A percentile compares a stretch with the other conserved stretches of the same genome.
phyloP scores from a whole-genome alignment of 2,113 vertebrate species.

The Tauraco erythrolophus region DNA sequence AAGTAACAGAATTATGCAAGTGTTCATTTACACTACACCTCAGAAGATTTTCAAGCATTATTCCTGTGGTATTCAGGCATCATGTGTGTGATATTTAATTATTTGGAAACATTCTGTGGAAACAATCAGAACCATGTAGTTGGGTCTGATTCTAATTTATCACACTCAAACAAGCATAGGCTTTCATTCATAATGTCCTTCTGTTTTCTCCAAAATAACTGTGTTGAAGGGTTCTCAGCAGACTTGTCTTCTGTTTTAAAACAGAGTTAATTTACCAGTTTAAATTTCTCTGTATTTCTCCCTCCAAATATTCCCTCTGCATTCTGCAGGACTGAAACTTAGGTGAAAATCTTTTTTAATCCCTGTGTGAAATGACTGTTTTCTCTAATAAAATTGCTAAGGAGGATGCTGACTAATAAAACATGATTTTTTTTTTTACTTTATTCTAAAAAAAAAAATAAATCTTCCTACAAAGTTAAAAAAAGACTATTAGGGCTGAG shows the following conservation, averaged over 20 bases:
- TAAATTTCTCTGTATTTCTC: background rate
- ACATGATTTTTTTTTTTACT: background rate
- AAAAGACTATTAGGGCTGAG: background rate
- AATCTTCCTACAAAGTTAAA: background rate
- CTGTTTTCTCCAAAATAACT: background rate
- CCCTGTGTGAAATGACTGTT: background rate
- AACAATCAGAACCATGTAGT: background rate
- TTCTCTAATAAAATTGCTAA: background rate
- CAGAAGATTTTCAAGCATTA: background rate
- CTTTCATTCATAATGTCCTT: background rate
- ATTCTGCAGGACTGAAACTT: background rate
- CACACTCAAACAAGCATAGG: background rate
- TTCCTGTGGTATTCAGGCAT: background rate
- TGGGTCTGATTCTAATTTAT: background rate
- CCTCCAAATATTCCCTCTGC: background rate
- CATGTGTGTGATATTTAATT: background rate
- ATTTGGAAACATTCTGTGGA: background rate
- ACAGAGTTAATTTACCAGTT: background rate
- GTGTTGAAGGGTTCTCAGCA: background rate
- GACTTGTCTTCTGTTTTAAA: background rate
- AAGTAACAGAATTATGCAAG: background rate
- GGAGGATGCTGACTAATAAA: background rate
- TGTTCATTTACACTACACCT: background rate
- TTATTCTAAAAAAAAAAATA: background rate
- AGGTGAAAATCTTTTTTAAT: background rate